Evolutionary conservation across 2,888 invertebrate species (phyloP), one percentile per base, ranked within the genome.

Genomic region (Ichneumoninae sp.): DNA sequence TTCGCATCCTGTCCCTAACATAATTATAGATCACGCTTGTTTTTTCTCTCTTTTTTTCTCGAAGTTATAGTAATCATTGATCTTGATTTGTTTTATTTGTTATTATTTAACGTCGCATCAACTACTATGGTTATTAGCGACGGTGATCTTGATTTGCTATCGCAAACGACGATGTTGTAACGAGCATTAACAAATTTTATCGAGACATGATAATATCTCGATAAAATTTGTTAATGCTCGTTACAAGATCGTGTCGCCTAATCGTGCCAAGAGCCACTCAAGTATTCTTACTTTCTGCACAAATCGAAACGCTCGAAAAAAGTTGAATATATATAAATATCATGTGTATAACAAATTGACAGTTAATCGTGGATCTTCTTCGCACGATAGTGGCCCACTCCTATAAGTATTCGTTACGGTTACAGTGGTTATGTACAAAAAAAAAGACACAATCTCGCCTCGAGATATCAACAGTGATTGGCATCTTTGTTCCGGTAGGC

Each of bases 261-360:
- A 81, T 81, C 84, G 77, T 75, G 78, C 60, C 84, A 82, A 82
- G 74, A 73, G 79, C 79, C 81, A 76, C 77, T 82, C 60, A 13
- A 40, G 47, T 81, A 66, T 83, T 90, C 89, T 92, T 92, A 92
- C 91, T 93, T 93, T 93, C 93, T 93, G 93, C 93, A 93, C 93
- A 93, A 93, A 93, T 90, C 88, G 91, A 93, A 93, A 89, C 92
- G 90, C 90, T 90, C 89, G 90, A 88, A 89, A 88, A 89, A 90
- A 89, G 87, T 91, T 88, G 88, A 85, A 88, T 89, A 89, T 86
- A 85, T 85, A 88, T 60, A 66, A 40, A 54, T 83, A 85, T 80
- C 69, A 52, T 78, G 52, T 83, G 70, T 57, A 52, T 3, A 63
- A 6, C 33, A 40, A 13, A 30, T 5, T 50, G 47, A 74, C 63